A percentile compares a stretch with the other conserved stretches of the same genome.
These are phyloP conservation scores for Lasioglossum marginatum DNA, from an alignment of 2,888 invertebrate species.

Conservation along the genomic window DNA sequence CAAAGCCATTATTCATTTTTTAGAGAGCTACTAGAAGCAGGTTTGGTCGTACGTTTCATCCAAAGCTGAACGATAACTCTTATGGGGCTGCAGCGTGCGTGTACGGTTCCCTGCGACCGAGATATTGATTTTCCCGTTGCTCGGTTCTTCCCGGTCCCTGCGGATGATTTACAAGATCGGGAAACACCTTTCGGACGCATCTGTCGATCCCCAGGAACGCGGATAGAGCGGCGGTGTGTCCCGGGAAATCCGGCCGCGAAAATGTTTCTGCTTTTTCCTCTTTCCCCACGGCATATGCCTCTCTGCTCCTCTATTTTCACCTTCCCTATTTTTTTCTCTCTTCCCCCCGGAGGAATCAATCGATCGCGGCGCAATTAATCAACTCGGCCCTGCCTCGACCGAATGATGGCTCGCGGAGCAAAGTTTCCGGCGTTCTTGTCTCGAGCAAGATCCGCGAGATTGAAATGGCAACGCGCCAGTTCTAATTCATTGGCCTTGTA, in stretches of 20 bases:
- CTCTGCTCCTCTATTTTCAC: background rate
- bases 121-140: conserved; percentile 38
- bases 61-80: background rate
- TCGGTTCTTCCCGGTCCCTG: conserved; percentile 1
- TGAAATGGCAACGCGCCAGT: conserved; percentile 83
- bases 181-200: background rate
- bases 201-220: conserved; percentile 6
- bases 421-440: conserved; percentile 75
- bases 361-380: conserved; percentile 69
- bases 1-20: background rate
- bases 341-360: conserved; percentile 52
- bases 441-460: conserved; percentile 79
- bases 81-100: background rate
- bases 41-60: background rate
- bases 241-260: background rate
- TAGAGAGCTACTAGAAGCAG: background rate
- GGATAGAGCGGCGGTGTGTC: background rate
- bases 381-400: conserved; percentile 54
- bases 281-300: background rate
- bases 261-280: background rate
- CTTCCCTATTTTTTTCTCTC: background rate
- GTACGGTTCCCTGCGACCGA: background rate
- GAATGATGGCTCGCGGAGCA: conserved; percentile 62
- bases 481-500: conserved; percentile 80
- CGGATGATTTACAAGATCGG: conserved; percentile 16